These are phyloP conservation scores for Geodia barretti DNA, from an alignment of 37 sponge, comb jelly and placozoan genomes.

Conservation along the genomic window DNA sequence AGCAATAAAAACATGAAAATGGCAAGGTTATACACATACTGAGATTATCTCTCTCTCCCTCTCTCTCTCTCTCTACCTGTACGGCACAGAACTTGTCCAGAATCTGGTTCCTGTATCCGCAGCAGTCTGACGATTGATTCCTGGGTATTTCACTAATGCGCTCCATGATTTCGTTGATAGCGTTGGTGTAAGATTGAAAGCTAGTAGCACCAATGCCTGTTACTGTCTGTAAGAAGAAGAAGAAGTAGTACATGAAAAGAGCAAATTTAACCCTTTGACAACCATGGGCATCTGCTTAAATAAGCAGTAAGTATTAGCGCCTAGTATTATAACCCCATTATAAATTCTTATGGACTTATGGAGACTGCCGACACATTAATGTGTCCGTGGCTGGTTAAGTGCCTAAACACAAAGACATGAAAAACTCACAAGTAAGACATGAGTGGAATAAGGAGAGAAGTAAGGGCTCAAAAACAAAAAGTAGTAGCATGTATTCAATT, in stretches of 20 bases:
- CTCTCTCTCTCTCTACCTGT: neutral
- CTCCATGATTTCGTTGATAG: neutral
- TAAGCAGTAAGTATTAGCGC: too few relatives aligned
- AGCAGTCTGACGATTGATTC: slow-evolving; percentile 23
- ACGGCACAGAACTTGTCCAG: slow-evolving; percentile 70
- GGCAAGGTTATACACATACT: neutral
- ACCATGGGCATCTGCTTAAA: too few relatives aligned
- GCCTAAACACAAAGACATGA: neutral
- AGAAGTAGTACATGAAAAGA: neutral
- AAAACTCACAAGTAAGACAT: neutral
- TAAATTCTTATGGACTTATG: neutral
- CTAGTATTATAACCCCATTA: too few relatives aligned
- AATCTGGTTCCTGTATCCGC: slow-evolving; percentile 62
- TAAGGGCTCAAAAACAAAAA: too few relatives aligned
- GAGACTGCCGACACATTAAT: neutral
- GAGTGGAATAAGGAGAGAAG: too few relatives aligned
- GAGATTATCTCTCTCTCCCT: neutral
- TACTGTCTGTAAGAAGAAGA: neutral
- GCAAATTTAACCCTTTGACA: too few relatives aligned
- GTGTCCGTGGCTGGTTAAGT: neutral
- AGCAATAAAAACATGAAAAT: neutral
- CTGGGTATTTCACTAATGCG: neutral
- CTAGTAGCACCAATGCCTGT: neutral
- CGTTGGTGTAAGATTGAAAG: neutral
- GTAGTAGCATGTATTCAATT: too few relatives aligned